A percentile compares a stretch with the other conserved stretches of the same genome.
phyloP scores from a whole-genome alignment of 1,140 invertebrate genomes.

The Drosophila tani region DNA sequence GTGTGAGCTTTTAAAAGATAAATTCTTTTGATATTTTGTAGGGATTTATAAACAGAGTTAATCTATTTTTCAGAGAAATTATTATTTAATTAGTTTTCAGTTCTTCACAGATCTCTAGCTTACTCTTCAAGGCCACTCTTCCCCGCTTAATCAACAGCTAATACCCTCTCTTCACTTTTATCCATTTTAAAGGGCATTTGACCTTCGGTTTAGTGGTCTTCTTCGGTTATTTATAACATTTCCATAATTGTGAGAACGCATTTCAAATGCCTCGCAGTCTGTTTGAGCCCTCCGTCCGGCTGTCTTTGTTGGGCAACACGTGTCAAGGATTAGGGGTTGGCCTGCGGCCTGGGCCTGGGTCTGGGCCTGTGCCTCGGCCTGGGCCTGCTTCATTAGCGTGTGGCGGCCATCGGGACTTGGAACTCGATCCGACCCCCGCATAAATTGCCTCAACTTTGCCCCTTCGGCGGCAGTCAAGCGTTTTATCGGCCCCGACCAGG shows the following conservation, averaged over 20 bases:
- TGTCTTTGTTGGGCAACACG: constrained; percentile 48
- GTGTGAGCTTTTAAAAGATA: background rate
- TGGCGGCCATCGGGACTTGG: constrained; percentile 39
- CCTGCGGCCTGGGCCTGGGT: constrained; percentile 29
- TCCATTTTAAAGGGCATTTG: constrained; percentile 22
- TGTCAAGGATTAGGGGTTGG: constrained; percentile 52
- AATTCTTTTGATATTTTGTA: background rate
- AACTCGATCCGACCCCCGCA: constrained; percentile 7
- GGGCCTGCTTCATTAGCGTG: constrained; percentile 50
- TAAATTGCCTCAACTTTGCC: constrained; percentile 46
- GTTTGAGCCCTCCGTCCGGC: constrained; percentile 20
- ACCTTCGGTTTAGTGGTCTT: background rate
- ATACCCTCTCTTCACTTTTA: background rate
- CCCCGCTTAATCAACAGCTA: background rate
- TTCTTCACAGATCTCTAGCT: background rate
- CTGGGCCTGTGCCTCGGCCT: no score
- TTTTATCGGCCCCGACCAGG: constrained; percentile 48
- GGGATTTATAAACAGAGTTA: background rate
- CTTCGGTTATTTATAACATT: constrained; percentile 39
- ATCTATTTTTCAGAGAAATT: background rate
- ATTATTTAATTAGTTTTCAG: background rate
- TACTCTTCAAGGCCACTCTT: background rate
- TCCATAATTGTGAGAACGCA: constrained; percentile 55
- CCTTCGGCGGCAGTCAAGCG: constrained; percentile 41
- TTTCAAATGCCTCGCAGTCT: constrained; percentile 49